These are phyloP conservation scores for Xiphorhynchus erythropygius DNA, from an alignment of 2,797 vertebrate genomes.

Conservation along the genomic window DNA sequence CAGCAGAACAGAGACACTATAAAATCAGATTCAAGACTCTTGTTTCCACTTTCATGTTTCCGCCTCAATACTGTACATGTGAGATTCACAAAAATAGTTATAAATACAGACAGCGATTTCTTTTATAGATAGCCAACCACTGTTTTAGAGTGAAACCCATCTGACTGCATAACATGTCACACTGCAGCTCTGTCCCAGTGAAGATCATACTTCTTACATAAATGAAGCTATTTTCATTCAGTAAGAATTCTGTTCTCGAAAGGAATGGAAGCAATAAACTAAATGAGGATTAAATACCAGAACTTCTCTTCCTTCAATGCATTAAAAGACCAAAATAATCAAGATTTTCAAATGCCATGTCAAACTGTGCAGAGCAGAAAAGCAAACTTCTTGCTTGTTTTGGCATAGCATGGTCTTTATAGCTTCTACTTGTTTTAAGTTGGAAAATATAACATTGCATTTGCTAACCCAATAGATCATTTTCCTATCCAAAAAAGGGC, in stretches of 20 bases:
- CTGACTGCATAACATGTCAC: not conserved
- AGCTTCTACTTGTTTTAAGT: not conserved
- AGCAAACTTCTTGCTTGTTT: conserved; percentile 43
- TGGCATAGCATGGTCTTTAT: conserved; percentile 25
- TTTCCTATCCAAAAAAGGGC: conserved; percentile 77
- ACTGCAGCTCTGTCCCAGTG: not conserved
- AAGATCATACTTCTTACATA: not conserved
- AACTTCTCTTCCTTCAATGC: not conserved
- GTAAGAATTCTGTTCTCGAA: not conserved
- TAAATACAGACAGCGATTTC: not conserved
- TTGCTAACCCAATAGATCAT: conserved; percentile 52
- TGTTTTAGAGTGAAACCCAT: not conserved
- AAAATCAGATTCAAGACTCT: not conserved
- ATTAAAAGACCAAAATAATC: conserved; percentile 36
- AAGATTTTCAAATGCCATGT: conserved; percentile 11
- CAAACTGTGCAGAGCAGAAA: conserved; percentile 11
- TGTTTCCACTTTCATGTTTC: not conserved
- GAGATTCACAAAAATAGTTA: not conserved
- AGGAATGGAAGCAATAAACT: conserved; percentile 33
- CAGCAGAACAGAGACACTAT: not conserved
- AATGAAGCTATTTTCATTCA: not conserved
- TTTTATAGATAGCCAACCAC: not conserved
- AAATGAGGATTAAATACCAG: conserved; percentile 4
- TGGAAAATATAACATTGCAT: conserved; percentile 33
- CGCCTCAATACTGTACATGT: not conserved